Evolutionary conservation across 1,140 invertebrate species (phyloP), one percentile per base, ranked within the genome.

Genomic region (Mactra quadrangularis): DNA sequence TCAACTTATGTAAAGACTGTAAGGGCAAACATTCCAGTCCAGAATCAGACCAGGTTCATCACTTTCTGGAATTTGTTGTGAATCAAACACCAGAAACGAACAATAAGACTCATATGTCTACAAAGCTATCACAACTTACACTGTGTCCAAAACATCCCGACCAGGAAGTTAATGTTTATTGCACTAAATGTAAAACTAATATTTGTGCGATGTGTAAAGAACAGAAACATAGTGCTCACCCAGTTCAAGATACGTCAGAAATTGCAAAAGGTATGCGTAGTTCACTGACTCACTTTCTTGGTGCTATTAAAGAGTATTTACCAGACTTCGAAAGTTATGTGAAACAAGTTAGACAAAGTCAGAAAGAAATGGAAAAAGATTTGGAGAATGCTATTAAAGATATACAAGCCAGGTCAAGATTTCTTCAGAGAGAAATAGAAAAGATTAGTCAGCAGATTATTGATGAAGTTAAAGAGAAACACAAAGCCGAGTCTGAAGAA

Each of bases 291-390:
- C 87, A 85, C 41, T 85, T 87, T 60, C 84, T 87, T 33, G 79
- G 85, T 35, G 85, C 85, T 27, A 85, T 87, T 52, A 85, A 87
- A 31, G 87, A 87, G 66, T 87, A 86, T 72, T 64, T 87, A 3
- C 87, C 87, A 2, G 82, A 82, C 25, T 83, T 87, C 27, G 72
- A 85, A 27, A 83, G 82, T n/a, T 87, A 84, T 68, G 53, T 85
- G 11, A 77, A 82, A 45, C 72, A 87, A 68, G 76, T 87, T 6
- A 33, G 75, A 35, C 62, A 82, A 3, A 53, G 70, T 31, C 84
- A 85, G 72, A 85, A 78, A 41, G 71, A 85, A 57, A 71, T 85
- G 0, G 83, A 72, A 1, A 68, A 75, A 31, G 85, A 87, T 57
- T 62, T 85, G 17, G 52, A 81, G 19, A 82, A 86, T 53, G 76